phyloP scores from a whole-genome alignment of 1,140 invertebrate genomes.

The Zophobas atratus region DNA sequence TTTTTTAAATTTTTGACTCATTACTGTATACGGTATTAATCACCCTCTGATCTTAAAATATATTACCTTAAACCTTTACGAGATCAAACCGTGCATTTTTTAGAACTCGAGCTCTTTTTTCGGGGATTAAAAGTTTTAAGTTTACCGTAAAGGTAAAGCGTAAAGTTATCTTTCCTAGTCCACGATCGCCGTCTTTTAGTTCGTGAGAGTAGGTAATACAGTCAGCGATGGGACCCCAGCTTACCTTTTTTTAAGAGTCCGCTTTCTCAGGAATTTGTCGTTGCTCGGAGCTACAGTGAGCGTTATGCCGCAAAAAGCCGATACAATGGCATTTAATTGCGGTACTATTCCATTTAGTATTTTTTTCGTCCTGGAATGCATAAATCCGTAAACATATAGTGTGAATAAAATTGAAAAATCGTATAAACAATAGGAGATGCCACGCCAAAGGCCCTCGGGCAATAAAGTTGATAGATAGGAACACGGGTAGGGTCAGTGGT shows the following conservation, averaged over 20 bases:
- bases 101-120: too few relatives aligned
- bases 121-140: too few relatives aligned
- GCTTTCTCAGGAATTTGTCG: background rate
- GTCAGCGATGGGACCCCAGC: background rate
- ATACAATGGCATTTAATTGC: slow-evolving; percentile 47
- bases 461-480: slow-evolving; percentile 63
- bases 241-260: background rate
- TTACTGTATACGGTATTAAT: too few relatives aligned
- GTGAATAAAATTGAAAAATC: slow-evolving; percentile 60
- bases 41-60: too few relatives aligned
- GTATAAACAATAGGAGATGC: slow-evolving; percentile 63
- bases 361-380: slow-evolving; percentile 47
- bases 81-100: too few relatives aligned
- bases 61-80: too few relatives aligned
- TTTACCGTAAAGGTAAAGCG: too few relatives aligned
- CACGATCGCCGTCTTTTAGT: too few relatives aligned
- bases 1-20: too few relatives aligned
- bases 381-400: slow-evolving; percentile 55
- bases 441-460: slow-evolving; percentile 61
- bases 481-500: slow-evolving; percentile 61
- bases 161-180: too few relatives aligned
- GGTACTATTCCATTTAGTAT: slow-evolving; percentile 22
- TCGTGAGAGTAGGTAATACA: too few relatives aligned
- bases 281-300: background rate
- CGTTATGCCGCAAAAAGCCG: background rate